These are phyloP conservation scores for Ceratoteleas bidentatus DNA, from an alignment of 1,140 invertebrate species.

Conservation along the genomic window DNA sequence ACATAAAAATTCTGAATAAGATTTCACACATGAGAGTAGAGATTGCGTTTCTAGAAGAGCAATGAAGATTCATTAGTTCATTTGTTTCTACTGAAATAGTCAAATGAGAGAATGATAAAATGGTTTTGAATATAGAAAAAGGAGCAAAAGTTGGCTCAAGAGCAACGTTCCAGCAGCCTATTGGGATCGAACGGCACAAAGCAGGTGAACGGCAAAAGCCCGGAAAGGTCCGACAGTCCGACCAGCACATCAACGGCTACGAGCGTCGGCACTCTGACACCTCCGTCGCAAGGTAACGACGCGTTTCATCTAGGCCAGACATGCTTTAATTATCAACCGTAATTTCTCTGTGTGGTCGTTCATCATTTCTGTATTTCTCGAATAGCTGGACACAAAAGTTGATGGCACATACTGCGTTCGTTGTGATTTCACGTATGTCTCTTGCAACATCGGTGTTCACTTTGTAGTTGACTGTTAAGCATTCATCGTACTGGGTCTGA, in stretches of 20 bases:
- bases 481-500: neutral
- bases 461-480: slow-evolving; percentile 15
- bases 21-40: too few relatives aligned
- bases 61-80: too few relatives aligned
- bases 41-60: too few relatives aligned
- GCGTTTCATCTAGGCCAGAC: slow-evolving; percentile 18
- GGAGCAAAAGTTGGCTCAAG: slow-evolving; percentile 78
- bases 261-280: slow-evolving; percentile 83
- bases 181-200: slow-evolving; percentile 77
- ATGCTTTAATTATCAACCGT: slow-evolving; percentile 29
- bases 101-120: neutral
- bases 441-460: slow-evolving; percentile 58
- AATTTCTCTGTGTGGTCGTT: slow-evolving; percentile 51
- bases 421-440: slow-evolving; percentile 80
- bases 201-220: slow-evolving; percentile 80
- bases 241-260: slow-evolving; percentile 83
- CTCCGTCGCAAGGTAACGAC: slow-evolving; percentile 80
- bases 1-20: too few relatives aligned
- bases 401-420: slow-evolving; percentile 79
- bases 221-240: slow-evolving; percentile 83
- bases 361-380: slow-evolving; percentile 69
- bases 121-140: slow-evolving; percentile 74
- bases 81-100: too few relatives aligned
- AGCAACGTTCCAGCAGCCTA: slow-evolving; percentile 75
- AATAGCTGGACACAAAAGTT: slow-evolving; percentile 82